Evolutionary conservation across 2,888 invertebrate genomes (phyloP).

Genomic region (Cataglyphis rosenhaueri): DNA sequence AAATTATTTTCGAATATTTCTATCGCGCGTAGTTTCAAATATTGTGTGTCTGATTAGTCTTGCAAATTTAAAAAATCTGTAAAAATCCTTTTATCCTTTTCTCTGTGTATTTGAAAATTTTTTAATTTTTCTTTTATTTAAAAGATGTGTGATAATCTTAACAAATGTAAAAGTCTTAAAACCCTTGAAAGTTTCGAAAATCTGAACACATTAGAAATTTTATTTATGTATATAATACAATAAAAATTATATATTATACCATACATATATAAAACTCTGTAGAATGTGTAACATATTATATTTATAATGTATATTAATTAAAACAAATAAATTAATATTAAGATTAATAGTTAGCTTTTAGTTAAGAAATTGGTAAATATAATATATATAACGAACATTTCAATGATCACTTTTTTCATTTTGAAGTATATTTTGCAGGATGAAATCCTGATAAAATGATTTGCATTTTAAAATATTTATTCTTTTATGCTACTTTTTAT

Average conservation of each 20-base stretch:
- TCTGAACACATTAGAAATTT: not conserved
- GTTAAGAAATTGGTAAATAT: not conserved
- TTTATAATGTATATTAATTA: not conserved
- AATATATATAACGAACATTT: not conserved
- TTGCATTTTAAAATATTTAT: not conserved
- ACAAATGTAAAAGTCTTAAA: conserved; percentile 13
- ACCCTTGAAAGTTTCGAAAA: not conserved
- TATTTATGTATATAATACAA: not conserved
- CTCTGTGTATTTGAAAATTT: not conserved
- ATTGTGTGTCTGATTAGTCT: not conserved
- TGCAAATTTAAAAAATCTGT: not conserved
- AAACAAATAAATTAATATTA: not conserved
- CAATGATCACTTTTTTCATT: not conserved
- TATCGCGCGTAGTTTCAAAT: not conserved
- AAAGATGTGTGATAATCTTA: not conserved
- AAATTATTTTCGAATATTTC: not conserved
- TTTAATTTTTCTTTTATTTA: not conserved
- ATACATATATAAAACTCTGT: not conserved
- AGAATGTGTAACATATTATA: not conserved
- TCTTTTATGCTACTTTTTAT: not conserved
- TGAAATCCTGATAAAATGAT: not conserved
- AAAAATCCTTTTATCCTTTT: not conserved
- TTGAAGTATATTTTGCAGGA: not conserved
- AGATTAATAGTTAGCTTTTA: not conserved
- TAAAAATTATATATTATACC: not conserved